A percentile compares a stretch with the other conserved stretches of the same genome.
Conservation (phyloP, 2,888 invertebrate species). For the Auanema sp. region DNA sequence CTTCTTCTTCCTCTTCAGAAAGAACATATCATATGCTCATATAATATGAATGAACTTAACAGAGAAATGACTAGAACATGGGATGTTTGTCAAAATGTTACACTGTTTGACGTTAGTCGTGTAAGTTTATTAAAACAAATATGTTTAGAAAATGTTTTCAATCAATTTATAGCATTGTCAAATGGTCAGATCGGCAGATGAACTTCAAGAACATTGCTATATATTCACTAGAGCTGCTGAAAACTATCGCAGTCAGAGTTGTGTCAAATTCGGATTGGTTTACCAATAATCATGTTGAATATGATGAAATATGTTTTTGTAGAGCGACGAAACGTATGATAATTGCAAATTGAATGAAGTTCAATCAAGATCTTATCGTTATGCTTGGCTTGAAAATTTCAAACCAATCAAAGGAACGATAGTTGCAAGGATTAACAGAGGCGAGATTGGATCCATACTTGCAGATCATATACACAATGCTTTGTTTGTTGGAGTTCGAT, state of each 20-base stretch:
- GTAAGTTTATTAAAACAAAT: constrained; percentile 6
- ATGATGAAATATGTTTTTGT: not conserved
- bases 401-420: constrained; percentile 36
- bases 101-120: constrained; percentile 14
- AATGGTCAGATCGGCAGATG: not conserved
- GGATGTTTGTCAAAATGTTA: constrained; percentile 29
- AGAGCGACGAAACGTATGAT: constrained; percentile 24
- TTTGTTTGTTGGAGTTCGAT: no score
- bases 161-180: constrained; percentile 13
- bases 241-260: constrained; percentile 5
- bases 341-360: constrained; percentile 46
- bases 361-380: constrained; percentile 31
- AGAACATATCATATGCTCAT: constrained; percentile 17
- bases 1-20: constrained; percentile 2
- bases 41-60: constrained; percentile 25
- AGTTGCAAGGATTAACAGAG: constrained; percentile 7
- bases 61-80: constrained; percentile 26
- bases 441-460: no score
- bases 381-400: constrained; percentile 58
- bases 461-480: no score
- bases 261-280: constrained; percentile 17
- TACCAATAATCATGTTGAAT: not conserved
- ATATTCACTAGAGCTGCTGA: constrained; percentile 23
- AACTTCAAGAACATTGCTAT: constrained; percentile 21
- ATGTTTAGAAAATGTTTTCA: not conserved